A percentile compares a stretch with the other conserved stretches of the same genome.
phyloP scores from a whole-genome alignment of 1,140 invertebrate species.

The Luehdorfia chinensis region DNA sequence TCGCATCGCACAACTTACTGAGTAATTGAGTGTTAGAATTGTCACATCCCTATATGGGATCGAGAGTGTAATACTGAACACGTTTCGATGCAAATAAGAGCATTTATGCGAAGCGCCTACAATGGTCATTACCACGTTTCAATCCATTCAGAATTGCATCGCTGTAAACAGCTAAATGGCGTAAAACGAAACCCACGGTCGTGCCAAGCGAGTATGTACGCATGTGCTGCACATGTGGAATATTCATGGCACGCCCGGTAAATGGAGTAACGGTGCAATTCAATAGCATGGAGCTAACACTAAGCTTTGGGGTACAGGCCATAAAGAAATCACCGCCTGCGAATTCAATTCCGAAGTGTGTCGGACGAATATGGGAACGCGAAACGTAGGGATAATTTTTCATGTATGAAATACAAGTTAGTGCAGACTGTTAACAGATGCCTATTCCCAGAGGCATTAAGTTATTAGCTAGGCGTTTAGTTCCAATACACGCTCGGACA shows the following conservation, averaged over 20 bases:
- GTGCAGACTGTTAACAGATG: conserved; percentile 41
- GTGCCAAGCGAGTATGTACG: conserved; percentile 21
- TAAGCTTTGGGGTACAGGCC: conserved; percentile 17
- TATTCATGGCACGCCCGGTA: conserved; percentile 47
- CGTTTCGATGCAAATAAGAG: conserved; percentile 67
- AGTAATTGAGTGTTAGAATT: conserved; percentile 30
- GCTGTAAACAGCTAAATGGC: conserved; percentile 59
- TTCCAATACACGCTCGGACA: conserved; percentile 52
- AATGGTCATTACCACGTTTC: conserved; percentile 68
- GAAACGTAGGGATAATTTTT: conserved; percentile 32
- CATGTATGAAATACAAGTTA: conserved; percentile 39
- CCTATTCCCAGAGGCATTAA: conserved; percentile 67
- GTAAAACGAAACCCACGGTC: conserved; percentile 53
- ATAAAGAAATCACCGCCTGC: conserved; percentile 36
- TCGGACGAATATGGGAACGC: conserved; percentile 22
- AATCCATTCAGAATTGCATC: conserved; percentile 51
- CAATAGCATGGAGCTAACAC: conserved; percentile 32
- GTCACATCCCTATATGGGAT: conserved; percentile 35
- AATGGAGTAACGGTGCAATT: conserved; percentile 39
- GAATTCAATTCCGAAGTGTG: conserved; percentile 26
- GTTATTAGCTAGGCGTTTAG: conserved; percentile 67
- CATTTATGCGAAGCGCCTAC: conserved; percentile 58
- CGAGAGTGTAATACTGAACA: conserved; percentile 41
- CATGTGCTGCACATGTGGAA: conserved; percentile 43
- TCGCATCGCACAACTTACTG: too few species aligned